Conservation (phyloP, 1,140 invertebrate genomes). For the Cydia splendana region DNA sequence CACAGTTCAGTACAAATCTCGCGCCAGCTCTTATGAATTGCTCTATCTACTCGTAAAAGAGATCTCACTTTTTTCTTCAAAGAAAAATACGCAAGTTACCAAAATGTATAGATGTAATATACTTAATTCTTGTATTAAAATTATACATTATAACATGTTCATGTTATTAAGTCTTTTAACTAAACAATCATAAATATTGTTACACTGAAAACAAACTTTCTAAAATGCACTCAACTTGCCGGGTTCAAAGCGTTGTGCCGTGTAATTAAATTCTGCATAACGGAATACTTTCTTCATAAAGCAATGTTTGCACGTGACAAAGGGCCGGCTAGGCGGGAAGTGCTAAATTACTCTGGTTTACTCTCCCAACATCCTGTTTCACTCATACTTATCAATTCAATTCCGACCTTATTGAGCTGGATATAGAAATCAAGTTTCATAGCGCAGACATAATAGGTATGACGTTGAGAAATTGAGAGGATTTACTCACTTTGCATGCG, state of each 20-base stretch:
- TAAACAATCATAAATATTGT: slow-evolving; percentile 7
- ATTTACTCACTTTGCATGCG: slow-evolving; percentile 12
- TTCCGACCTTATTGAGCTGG: background rate
- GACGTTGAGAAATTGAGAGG: background rate
- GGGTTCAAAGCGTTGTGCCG: slow-evolving; percentile 10
- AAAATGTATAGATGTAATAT: too few species aligned
- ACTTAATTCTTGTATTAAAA: background rate
- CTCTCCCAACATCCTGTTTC: background rate
- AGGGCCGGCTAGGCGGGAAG: slow-evolving; percentile 25
- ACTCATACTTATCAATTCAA: background rate
- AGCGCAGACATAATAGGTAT: background rate
- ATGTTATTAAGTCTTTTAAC: background rate
- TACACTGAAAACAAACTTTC: slow-evolving; percentile 15
- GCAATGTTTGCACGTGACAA: slow-evolving; percentile 31
- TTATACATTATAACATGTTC: background rate
- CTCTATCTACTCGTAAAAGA: too few species aligned
- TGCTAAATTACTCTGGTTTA: slow-evolving; percentile 19
- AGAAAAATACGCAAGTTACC: too few species aligned
- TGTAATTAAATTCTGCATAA: slow-evolving; percentile 30
- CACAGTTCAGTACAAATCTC: too few species aligned
- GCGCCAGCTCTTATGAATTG: too few species aligned
- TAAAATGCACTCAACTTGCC: slow-evolving; percentile 28
- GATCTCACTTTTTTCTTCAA: too few species aligned
- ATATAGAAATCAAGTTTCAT: background rate
- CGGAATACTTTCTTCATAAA: slow-evolving; percentile 25